A percentile compares a stretch with the other conserved stretches of the same genome.
Conservation (phyloP, 2,113 vertebrate species). For the Anolis sagrei region DNA sequence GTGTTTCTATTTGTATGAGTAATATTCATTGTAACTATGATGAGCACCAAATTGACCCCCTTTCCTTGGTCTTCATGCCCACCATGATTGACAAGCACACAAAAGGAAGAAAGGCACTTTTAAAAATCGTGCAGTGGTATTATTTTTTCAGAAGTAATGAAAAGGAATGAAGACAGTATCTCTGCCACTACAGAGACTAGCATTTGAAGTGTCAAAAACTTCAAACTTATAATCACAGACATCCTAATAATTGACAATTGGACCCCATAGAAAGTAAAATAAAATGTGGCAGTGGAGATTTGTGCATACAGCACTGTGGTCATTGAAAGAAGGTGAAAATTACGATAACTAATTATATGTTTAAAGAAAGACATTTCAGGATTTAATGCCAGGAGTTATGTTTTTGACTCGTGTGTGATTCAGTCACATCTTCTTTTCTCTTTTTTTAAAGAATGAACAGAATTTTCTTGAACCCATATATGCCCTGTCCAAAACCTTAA, state of each 20-base stretch:
- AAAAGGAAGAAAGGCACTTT: not conserved
- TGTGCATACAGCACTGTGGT: not conserved
- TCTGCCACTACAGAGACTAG: not conserved
- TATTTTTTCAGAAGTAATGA: not conserved
- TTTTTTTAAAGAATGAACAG: too few species aligned
- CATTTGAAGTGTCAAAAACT: not conserved
- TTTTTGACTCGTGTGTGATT: too few species aligned
- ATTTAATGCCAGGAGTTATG: too few species aligned
- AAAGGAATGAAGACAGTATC: not conserved
- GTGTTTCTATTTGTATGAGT: not conserved
- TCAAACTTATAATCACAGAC: not conserved
- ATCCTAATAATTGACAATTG: not conserved
- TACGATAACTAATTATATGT: not conserved
- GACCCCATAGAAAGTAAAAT: not conserved
- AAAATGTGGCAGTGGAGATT: not conserved
- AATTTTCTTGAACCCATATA: too few species aligned
- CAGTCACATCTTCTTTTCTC: too few species aligned
- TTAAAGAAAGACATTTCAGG: too few species aligned
- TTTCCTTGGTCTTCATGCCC: not conserved
- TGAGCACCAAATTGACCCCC: not conserved
- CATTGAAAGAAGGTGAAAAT: not conserved
- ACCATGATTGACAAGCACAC: not conserved
- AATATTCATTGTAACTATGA: not conserved
- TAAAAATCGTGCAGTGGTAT: not conserved
- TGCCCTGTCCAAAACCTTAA: too few species aligned